Base-by-base conservation (phyloP, 2,113 vertebrate species). In the Carlito syrichta region DNA sequence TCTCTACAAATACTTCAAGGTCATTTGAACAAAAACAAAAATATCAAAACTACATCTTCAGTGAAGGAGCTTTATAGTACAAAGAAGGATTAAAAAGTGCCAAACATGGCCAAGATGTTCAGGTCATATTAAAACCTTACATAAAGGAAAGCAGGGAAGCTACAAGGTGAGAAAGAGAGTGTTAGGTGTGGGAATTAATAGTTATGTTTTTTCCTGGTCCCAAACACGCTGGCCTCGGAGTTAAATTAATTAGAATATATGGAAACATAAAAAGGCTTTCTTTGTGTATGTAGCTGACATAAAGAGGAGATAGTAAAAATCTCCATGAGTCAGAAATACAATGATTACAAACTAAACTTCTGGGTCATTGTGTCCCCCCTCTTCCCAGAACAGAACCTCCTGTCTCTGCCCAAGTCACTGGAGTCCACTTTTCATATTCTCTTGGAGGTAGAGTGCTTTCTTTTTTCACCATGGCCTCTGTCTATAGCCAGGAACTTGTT, bases 181-280 rank as follows among this genome's bases (percentile, higher is more conserved):
- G 30, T 43, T 56, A 50, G 56, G 9, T 38, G 9, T 85, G 13
- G 4, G 60, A 81, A 92, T 77, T 71, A 77, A 96, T 17, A 81
- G 22, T 30, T 84, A 30, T 19, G 76, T 52, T 68, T 76, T 71
- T 86, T 86, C 56, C 58, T 63, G 87, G 66, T 2, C 58, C 69
- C 27, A 30, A 54, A 92, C 3, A 52, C 27, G 71, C 54, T 71
- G 43, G 20, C 68, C 54, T 90, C 87, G 52, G 54, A 93, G 40
- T 83, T 94, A 91, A 96, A 95, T 94, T 91, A 94, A 90, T 95
- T 90, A 90, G 52, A 92, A 96, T n/a, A 77, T 43, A 86, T 25
- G 86, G 74, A 85, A 82, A 77, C 58, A 86, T 93, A 78, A 86
- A 93, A 97, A 74, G 63, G 69, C 8, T 88, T 94, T 91, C 50